phyloP scores from a whole-genome alignment of 2,797 vertebrate species.

The Hoplostethus atlanticus region DNA sequence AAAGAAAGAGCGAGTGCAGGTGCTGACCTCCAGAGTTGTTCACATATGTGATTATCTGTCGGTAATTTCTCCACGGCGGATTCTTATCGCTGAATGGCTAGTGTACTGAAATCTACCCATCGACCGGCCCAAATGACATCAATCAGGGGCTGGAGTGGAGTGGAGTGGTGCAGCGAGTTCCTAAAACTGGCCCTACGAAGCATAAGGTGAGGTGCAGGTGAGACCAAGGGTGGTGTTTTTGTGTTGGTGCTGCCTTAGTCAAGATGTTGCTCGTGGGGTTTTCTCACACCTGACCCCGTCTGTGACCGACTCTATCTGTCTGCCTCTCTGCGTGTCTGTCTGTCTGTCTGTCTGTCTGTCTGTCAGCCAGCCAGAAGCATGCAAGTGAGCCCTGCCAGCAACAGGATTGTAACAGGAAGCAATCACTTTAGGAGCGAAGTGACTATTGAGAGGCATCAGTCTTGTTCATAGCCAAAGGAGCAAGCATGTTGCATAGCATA shows the following conservation, averaged over 20 bases:
- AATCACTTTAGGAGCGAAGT: conserved; percentile 70
- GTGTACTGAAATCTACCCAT: conserved; percentile 66
- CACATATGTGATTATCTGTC: conserved; percentile 82
- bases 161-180: conserved; percentile 45
- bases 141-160: conserved; percentile 69
- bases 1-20: conserved; percentile 77
- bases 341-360: conserved; percentile 3
- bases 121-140: conserved; percentile 72
- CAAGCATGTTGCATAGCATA: conserved; percentile 5
- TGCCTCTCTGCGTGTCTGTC: conserved; percentile 12
- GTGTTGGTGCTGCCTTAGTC: neutral
- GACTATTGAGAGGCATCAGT: conserved; percentile 45
- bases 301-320: neutral
- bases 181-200: conserved; percentile 53
- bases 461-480: conserved; percentile 45
- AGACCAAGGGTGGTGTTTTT: conserved; percentile 4
- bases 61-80: conserved; percentile 81
- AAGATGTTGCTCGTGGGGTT: neutral
- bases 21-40: conserved; percentile 83
- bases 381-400: conserved; percentile 29
- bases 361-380: conserved; percentile 7
- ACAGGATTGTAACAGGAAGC: conserved; percentile 69
- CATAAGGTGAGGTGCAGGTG: conserved; percentile 16
- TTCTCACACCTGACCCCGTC: neutral
- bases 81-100: conserved; percentile 77